A percentile compares a stretch with the other conserved stretches of the same genome.
phyloP scores from a whole-genome alignment of 2,797 vertebrate species.

The Lagorchestes hirsutus region DNA sequence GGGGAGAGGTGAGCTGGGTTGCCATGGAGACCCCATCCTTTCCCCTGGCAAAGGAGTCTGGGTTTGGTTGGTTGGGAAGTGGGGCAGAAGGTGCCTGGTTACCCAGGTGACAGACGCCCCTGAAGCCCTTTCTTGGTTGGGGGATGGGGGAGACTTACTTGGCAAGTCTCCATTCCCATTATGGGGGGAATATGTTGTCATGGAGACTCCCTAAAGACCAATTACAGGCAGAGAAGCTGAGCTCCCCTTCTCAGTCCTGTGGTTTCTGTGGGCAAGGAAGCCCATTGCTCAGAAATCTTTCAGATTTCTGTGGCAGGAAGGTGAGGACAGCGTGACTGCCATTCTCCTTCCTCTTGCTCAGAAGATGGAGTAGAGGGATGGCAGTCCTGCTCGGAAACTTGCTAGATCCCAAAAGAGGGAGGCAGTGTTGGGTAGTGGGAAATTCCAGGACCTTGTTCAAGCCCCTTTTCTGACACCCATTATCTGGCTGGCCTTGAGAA shows the following conservation, averaged over 20 bases:
- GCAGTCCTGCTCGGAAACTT: slow-evolving; percentile 57
- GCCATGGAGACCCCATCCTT: slow-evolving; percentile 69
- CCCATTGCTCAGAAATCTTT: slow-evolving; percentile 23
- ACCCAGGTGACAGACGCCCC: slow-evolving; percentile 75
- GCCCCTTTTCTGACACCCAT: not conserved
- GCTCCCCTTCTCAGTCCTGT: slow-evolving; percentile 28
- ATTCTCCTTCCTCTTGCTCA: not conserved
- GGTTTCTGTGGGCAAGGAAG: not conserved
- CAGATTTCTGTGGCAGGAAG: slow-evolving; percentile 4
- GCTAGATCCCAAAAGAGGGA: not conserved
- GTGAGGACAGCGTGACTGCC: not conserved
- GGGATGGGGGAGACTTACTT: not conserved
- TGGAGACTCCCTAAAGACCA: slow-evolving; percentile 65
- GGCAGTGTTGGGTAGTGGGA: not conserved
- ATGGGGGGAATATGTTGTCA: slow-evolving; percentile 72
- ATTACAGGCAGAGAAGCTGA: not conserved
- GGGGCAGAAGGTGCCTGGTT: slow-evolving; percentile 73
- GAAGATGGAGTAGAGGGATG: not conserved
- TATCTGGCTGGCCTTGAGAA: not conserved
- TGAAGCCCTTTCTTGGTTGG: slow-evolving; percentile 28
- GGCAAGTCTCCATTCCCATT: slow-evolving; percentile 53
- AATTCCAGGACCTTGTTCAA: not conserved
- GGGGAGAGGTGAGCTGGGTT: slow-evolving; percentile 1
- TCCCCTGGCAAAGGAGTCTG: slow-evolving; percentile 46
- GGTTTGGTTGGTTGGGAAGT: slow-evolving; percentile 70